Conservation (phyloP, 2,888 invertebrate genomes). For the Scrobipalpa atriplicella region DNA sequence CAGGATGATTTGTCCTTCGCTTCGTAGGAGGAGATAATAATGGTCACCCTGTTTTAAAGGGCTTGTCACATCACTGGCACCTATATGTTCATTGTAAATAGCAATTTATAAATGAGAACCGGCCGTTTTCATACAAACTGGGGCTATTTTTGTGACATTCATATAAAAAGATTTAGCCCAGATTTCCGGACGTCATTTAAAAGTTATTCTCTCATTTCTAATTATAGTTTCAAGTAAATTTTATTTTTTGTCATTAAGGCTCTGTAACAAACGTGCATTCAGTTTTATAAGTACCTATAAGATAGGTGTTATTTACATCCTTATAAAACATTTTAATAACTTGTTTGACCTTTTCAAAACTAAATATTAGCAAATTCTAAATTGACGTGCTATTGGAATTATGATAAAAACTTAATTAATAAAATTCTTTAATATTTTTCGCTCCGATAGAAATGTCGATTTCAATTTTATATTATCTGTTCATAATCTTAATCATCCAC, state of each 20-base stretch:
- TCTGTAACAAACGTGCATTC: conserved; percentile 29
- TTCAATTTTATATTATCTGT: neutral
- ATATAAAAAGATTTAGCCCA: too few relatives aligned
- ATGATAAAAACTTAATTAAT: neutral
- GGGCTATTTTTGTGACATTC: too few relatives aligned
- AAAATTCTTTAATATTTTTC: neutral
- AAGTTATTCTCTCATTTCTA: neutral
- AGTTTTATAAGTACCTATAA: neutral
- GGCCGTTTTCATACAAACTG: too few relatives aligned
- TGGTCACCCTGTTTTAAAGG: conserved; percentile 51
- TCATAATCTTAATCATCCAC: neutral
- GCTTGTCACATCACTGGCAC: conserved; percentile 33
- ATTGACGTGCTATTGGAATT: neutral
- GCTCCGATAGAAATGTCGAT: neutral
- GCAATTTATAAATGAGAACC: too few relatives aligned
- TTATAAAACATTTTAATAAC: neutral
- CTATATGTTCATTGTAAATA: neutral
- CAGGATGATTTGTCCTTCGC: conserved; percentile 8
- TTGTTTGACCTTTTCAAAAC: neutral
- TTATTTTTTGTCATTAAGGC: neutral
- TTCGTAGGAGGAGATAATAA: conserved; percentile 39
- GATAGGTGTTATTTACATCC: neutral
- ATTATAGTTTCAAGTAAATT: too few relatives aligned
- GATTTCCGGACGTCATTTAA: too few relatives aligned
- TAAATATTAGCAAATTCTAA: neutral